Evolutionary conservation across 2,113 vertebrate genomes (phyloP).

Genomic region (Nibea coibor): DNA sequence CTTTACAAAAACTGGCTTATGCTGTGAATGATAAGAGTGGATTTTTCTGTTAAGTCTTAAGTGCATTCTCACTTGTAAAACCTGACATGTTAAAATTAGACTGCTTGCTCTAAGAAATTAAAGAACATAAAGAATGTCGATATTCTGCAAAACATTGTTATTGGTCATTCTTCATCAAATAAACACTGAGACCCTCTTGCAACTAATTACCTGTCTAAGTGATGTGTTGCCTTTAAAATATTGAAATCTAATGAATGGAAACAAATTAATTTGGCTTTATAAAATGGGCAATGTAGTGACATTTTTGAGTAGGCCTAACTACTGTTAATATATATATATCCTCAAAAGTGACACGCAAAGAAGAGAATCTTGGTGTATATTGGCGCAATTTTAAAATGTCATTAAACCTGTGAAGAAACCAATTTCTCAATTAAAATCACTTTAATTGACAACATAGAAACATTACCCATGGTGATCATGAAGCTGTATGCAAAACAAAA

Average conservation of each 20-base stretch:
- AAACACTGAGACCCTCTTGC: background rate
- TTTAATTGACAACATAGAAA: too few species aligned
- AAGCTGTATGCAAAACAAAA: background rate
- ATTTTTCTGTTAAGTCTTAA: slow-evolving; percentile 31
- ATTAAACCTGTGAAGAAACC: background rate
- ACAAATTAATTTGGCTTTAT: background rate
- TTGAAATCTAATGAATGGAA: background rate
- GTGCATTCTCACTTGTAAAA: slow-evolving; percentile 20
- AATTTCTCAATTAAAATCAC: background rate
- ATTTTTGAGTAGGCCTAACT: background rate
- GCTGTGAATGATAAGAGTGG: background rate
- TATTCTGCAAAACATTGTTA: background rate
- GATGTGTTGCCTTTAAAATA: background rate
- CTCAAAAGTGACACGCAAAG: background rate
- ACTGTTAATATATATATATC: background rate
- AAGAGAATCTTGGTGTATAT: background rate
- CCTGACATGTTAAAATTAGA: slow-evolving; percentile 4
- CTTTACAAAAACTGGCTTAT: slow-evolving; percentile 27
- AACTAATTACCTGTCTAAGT: slow-evolving; percentile 10
- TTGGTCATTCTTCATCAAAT: background rate
- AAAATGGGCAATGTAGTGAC: background rate
- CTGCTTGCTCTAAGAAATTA: background rate
- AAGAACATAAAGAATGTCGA: background rate
- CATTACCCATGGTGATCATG: too few species aligned
- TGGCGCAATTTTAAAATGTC: background rate